Evolutionary conservation across 2,888 invertebrate species (phyloP), one percentile per base, ranked within the genome.

Genomic region (Eilema caniola): DNA sequence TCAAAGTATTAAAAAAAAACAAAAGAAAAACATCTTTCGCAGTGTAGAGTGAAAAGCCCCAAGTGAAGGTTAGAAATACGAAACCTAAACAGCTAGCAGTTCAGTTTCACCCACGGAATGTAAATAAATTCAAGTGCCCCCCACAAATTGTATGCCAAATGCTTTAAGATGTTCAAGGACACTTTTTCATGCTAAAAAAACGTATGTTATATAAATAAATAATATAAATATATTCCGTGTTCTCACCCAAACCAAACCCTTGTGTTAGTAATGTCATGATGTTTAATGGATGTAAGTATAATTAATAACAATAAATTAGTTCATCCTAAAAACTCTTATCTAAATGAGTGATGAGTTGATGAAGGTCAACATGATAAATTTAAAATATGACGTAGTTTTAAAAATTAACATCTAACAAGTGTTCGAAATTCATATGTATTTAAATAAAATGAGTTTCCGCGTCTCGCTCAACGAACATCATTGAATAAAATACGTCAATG

Each of bases 301-400:
- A 59, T 25, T 24, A 25, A 14, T 24, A 24, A 59, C 72, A 79
- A 80, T 80, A 79, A 68, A 80, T 80, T 77, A 69, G 71, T 67
- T 60, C 59, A 73, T 33, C 33, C 61, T 67, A 66, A 68, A n/a
- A 71, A 76, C 67, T 77, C 79, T 91, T 93, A 93, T 93, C 91
- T 88, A 82, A 85, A 86, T 90, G 90, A 91, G 82, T 84, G 88
- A 87, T 88, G 85, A 37, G n/a, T 37, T 25, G 20, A 62, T 53
- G 53, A 80, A 74, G 78, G 77, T 67, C 71, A 75, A 78, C 75
- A 77, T 82, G 88, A 87, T 88, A 86, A 85, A 74, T 76, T 72
- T 74, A 79, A 73, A 76, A 72, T 69, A 76, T 73, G 81, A 71
- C 79, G 85, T 77, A 81, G 74, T n/a, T n/a, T n/a, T n/a, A n/a